Evolutionary conservation across 2,113 vertebrate species (phyloP), one percentile per base, ranked within the genome.

Genomic region (Malurus cyaneus): DNA sequence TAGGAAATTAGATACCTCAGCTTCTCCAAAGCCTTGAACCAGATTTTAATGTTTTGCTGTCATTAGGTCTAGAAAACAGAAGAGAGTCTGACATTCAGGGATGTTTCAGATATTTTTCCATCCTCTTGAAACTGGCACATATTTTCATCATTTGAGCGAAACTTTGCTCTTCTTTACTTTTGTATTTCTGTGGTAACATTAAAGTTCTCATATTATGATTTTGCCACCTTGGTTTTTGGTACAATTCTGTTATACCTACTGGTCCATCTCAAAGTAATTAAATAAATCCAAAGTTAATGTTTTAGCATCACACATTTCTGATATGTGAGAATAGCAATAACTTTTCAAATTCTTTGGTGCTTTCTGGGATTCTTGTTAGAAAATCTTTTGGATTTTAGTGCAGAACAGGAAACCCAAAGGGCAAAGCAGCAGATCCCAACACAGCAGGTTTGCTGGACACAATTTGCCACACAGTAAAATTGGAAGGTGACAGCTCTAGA

Each of bases 391-490:
- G 39, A 39, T 39, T 23, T 5, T 10, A 8, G 15, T 9, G 49
- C 36, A 21, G 31, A 65, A 36, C 11, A 57, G 21, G 23, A 89
- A 81, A 41, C 5, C 5, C n/a, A 21, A 44, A 76, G 18, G 25
- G 41, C 52, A 50, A 34, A 73, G 36, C 92, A 61, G 54, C 50
- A 36, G 36, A 21, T 5, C 13, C 29, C 67, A 41, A 32, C 24
- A 3, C 29, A 13, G 18, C 17, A 14, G 13, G n/a, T 20, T 53
- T 32, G 8, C 47, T 36, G 1, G 0, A 4, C 6, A 5, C 2
- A 0, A 6, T 47, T 54, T 1, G 1, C n/a, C 64, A 31, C 29
- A 32, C 34, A 81, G 14, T 7, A 10, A 41, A 67, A 46, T 0
- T 6, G 6, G 6, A 4, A 14, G 52, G 29, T 0, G 2, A 18